phyloP scores from a whole-genome alignment of 2,888 invertebrate species.

The Eretmocerus hayati region DNA sequence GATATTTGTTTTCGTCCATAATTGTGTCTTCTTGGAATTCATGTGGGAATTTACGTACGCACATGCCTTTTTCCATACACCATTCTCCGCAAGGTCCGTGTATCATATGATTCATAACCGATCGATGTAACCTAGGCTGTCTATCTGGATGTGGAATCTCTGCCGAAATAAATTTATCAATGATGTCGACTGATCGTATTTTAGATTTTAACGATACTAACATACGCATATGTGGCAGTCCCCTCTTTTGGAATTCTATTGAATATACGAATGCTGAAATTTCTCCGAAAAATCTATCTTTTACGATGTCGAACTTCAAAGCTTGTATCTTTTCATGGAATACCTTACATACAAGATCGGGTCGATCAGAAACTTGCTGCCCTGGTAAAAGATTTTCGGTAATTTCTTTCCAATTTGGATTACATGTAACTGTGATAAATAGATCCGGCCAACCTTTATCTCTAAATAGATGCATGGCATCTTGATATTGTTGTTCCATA shows the following conservation, averaged over 20 bases:
- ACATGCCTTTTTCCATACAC: conserved; percentile 25
- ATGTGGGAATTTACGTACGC: neutral
- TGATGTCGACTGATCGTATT: conserved; percentile 12
- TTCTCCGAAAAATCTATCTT: conserved; percentile 20
- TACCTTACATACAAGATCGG: conserved; percentile 14
- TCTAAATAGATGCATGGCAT: conserved; percentile 21
- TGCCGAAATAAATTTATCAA: no score
- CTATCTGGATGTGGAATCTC: conserved; percentile 28
- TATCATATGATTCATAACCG: conserved; percentile 30
- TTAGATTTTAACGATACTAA: conserved; percentile 12
- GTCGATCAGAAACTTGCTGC: conserved; percentile 18
- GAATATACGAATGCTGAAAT: conserved; percentile 19
- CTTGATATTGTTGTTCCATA: conserved; percentile 19
- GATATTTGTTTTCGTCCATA: conserved; percentile 26
- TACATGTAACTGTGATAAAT: neutral
- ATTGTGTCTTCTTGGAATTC: conserved; percentile 18
- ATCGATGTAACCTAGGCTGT: conserved; percentile 27
- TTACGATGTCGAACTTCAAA: conserved; percentile 14
- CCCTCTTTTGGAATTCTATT: conserved; percentile 16
- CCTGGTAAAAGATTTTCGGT: conserved; percentile 10
- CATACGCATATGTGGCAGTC: conserved; percentile 14
- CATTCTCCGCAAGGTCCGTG: no score
- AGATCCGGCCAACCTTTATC: conserved; percentile 7
- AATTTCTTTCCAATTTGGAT: no score
- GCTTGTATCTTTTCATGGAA: conserved; percentile 17